Base-by-base conservation (phyloP, 2,113 vertebrate genomes). In the Eretmochelys imbricata region DNA sequence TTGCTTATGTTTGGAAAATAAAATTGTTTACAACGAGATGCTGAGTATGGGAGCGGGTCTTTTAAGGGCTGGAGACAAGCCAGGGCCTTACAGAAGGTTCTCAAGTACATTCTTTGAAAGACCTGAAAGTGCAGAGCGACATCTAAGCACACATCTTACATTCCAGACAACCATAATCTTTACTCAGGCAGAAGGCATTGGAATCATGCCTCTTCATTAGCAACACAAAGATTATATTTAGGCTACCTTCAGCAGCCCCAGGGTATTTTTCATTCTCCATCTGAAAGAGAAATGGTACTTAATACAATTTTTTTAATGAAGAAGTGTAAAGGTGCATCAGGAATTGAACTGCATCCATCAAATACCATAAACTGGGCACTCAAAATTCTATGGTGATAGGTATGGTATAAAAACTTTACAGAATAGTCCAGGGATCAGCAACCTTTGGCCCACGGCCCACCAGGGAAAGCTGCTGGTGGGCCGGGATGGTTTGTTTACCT, bases 311-410 rank as follows among this genome's bases (percentile, higher is more conserved):
- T 31, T 31, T 31, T 35, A 62, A 35, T 31, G 29, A 62, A 62
- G 29, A 12, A 31, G 59, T 62, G 69, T 87, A 42, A 50, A 29
- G 79, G 42, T 5, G 29, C n/a, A 85, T 53, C 50, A n/a, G 51
- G 51, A n/a, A 90, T 20, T 13, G 87, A 95, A 94, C 81, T 7
- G 57, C 83, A 95, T 12, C 5, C 3, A 82, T 16, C 1, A 79
- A 11, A 46, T 65, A 51, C 1, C 12, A 51, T 0, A 83, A 14
- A 31, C 0, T 0, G 29, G 31, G 78, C 2, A 7, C 8, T 69
- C 10, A 46, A 48, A 95, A 89, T 48, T 80, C 2, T 62, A 62
- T 16, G 13, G 13, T 62, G 59, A 31, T 62, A 13, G 25, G 29
- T 31, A 5, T 35, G 29, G 29, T 62, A 62, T 62, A 62, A 62